Evolutionary conservation across 2,113 vertebrate species (phyloP), one percentile per base, ranked within the genome.

Genomic region (Muscicapa adusta): DNA sequence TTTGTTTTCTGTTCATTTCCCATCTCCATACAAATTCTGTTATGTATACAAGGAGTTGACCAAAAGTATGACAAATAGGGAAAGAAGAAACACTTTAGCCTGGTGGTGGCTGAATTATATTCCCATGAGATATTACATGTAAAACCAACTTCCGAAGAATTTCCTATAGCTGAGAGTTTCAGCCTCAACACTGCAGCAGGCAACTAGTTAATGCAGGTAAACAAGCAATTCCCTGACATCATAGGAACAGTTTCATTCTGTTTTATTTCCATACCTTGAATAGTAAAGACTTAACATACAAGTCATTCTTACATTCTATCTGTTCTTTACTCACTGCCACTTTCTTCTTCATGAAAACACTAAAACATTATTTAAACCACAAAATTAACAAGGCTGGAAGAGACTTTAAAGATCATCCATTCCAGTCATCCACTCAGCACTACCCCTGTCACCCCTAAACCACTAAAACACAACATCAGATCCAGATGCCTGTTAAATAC

Each of bases 81-180:
- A 79, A 20, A 56, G 18, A 89, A 71, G 11, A 10, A 23, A 19
- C 34, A 33, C 18, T 65, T 75, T 10, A 83, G 14, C 9, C 5
- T 8, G 11, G 5, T 45, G 31, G 17, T 51, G 15, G 25, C 22
- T 73, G n/a, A 61, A 43, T 62, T 57, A 33, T 33, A 56, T 34
- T 63, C 7, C 6, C 25, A 13, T 19, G 53, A 76, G 11, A 14
- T 43, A 2, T 65, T 53, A 38, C 0, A 0, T 18, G 18, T 82
- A 68, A 34, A 57, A 36, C 12, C 10, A 62, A 9, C 5, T 58
- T 73, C 25, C 36, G n/a, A 80, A 66, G 10, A 3, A 6, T 68
- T 68, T 83, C 19, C 14, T 66, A 2, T 4, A 53, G 54, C 22
- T 88, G 43, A 68, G 8, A 48, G 4, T n/a, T 70, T 48, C 56